Evolutionary conservation across 2,113 vertebrate genomes (phyloP).

Genomic region (Cariama cristata): DNA sequence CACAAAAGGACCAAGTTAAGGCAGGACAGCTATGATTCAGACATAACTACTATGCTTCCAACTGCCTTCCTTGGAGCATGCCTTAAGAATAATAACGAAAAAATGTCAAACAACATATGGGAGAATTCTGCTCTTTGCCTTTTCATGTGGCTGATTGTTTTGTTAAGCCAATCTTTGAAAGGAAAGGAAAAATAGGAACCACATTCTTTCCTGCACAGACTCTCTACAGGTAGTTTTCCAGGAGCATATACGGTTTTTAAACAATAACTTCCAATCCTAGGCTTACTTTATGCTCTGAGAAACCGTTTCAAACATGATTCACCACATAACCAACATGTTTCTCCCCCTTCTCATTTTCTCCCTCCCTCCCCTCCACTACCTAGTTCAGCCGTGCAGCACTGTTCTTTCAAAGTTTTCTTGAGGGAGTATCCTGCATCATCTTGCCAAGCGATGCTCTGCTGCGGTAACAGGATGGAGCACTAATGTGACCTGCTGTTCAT

Average conservation of each 20-base stretch:
- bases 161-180: background rate
- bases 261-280: background rate
- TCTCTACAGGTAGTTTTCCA: background rate
- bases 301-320: background rate
- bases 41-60: background rate
- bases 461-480: background rate
- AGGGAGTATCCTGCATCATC: constrained; percentile 1
- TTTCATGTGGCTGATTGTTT: background rate
- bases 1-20: background rate
- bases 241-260: background rate
- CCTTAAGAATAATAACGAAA: background rate
- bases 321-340: background rate
- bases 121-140: background rate
- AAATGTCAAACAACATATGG: background rate
- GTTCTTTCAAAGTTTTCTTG: constrained; percentile 21
- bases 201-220: background rate
- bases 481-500: background rate
- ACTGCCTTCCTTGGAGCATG: background rate
- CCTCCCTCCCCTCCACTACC: background rate
- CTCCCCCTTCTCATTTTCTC: background rate
- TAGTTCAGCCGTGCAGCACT: background rate
- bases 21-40: background rate
- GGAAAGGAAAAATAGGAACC: background rate
- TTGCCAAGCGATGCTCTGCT: background rate
- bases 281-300: background rate